Conservation (phyloP, 2,797 vertebrate species). For the Sebastes vulpes region DNA sequence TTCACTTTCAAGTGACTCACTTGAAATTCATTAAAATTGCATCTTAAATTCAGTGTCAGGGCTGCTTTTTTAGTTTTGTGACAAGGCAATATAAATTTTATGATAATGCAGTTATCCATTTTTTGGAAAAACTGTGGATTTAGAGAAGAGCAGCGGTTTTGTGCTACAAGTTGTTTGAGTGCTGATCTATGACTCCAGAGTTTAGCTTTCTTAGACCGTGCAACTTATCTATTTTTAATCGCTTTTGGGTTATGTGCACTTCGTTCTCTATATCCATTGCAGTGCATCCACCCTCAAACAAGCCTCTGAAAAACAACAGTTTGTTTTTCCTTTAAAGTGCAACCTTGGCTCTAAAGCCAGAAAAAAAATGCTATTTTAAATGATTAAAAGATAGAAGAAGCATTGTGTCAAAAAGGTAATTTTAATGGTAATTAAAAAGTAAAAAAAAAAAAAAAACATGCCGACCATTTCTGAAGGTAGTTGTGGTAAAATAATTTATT, state of each 20-base stretch:
- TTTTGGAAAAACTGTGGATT: not conserved
- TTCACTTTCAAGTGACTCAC: not conserved
- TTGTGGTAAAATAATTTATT: not conserved
- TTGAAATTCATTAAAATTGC: not conserved
- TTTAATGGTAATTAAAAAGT: not conserved
- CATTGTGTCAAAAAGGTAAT: not conserved
- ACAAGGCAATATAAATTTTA: not conserved
- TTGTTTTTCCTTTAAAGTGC: not conserved
- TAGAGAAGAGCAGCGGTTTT: not conserved
- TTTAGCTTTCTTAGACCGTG: constrained; percentile 1
- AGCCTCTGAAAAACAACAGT: not conserved
- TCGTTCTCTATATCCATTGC: not conserved
- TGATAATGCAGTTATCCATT: not conserved
- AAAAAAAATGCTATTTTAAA: not conserved
- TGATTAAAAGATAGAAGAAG: not conserved
- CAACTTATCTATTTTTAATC: constrained; percentile 16
- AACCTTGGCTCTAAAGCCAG: not conserved
- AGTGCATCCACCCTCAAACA: not conserved
- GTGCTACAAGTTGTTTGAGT: not conserved
- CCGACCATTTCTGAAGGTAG: not conserved
- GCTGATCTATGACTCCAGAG: not conserved
- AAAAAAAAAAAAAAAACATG: not conserved
- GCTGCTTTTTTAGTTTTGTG: not conserved
- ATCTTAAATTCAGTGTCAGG: not conserved
- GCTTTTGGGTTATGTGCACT: constrained; percentile 3